Percentiles rank a stretch among this genome's conserved stretches.
Evolutionary conservation across 2,797 vertebrate genomes (phyloP).

Genomic region (Diglossa cyanea): DNA sequence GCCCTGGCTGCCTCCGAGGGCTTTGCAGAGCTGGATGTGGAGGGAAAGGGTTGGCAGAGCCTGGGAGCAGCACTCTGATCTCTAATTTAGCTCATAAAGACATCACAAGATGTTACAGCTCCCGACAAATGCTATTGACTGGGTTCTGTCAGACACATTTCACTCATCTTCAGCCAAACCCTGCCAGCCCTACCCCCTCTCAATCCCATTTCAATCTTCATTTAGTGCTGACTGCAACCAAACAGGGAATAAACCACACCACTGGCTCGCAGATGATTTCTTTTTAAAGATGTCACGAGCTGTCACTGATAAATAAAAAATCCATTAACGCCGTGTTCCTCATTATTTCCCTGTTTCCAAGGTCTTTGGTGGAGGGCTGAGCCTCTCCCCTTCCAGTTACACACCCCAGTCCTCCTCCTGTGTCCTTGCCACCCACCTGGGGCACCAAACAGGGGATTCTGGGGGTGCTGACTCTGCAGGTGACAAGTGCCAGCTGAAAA

Average conservation of each 20-base stretch:
- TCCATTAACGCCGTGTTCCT: slow-evolving; percentile 2
- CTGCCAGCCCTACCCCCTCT: not conserved
- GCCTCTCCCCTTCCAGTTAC: not conserved
- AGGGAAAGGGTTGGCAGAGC: not conserved
- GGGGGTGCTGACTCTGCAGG: not conserved
- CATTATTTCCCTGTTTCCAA: not conserved
- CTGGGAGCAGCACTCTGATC: not conserved
- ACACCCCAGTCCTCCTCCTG: not conserved
- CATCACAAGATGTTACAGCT: not conserved
- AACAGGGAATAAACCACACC: not conserved
- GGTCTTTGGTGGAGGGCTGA: not conserved
- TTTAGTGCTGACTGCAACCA: not conserved
- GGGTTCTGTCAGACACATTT: not conserved
- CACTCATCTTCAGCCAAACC: not conserved
- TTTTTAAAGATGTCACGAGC: not conserved
- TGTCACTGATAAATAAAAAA: slow-evolving; percentile 38
- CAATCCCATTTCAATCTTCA: slow-evolving; percentile 29
- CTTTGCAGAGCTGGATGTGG: not conserved
- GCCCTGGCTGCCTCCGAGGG: accelerated
- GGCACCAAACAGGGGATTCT: not conserved
- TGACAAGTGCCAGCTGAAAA: not conserved
- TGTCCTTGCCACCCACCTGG: not conserved
- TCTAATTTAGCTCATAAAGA: not conserved
- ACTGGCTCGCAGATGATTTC: not conserved
- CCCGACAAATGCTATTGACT: not conserved